Evolutionary conservation across 2,113 vertebrate genomes (phyloP).

Genomic region (Oryzias woworae): DNA sequence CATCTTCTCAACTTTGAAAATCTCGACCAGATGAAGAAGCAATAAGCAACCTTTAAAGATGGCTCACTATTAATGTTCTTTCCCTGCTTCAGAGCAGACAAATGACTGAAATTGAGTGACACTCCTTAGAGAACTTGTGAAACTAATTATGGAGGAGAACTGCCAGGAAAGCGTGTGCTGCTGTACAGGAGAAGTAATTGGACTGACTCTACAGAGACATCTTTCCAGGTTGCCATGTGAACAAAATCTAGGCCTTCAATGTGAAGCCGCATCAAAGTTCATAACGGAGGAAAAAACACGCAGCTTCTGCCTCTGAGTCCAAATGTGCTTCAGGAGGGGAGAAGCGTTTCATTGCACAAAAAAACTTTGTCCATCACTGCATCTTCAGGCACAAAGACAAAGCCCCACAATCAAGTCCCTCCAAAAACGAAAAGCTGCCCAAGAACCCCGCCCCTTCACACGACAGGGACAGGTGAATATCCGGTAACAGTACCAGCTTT

Average conservation of each 20-base stretch:
- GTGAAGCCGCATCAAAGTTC: constrained; percentile 23
- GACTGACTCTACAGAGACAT: constrained; percentile 36
- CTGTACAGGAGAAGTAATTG: constrained; percentile 49
- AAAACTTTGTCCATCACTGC: constrained; percentile 10
- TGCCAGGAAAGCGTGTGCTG: constrained; percentile 7
- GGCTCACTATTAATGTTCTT: constrained; percentile 6
- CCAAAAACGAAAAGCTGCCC: constrained; percentile 58
- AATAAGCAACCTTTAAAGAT: constrained; percentile 16
- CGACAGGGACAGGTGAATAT: constrained; percentile 20
- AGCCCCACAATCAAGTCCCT: constrained; percentile 9
- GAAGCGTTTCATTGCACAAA: constrained; percentile 22
- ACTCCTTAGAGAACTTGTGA: constrained; percentile 62
- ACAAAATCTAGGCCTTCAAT: constrained; percentile 42
- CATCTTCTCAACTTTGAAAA: constrained; percentile 12
- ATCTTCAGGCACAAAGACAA: constrained; percentile 24
- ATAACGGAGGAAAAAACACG: constrained; percentile 6
- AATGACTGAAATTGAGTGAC: constrained; percentile 50
- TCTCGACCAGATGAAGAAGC: constrained; percentile 7
- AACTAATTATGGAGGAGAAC: constrained; percentile 50
- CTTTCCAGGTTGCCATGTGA: constrained; percentile 15
- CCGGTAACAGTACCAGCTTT: constrained; percentile 43
- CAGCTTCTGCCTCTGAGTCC: constrained; percentile 21
- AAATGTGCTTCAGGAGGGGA: constrained; percentile 49
- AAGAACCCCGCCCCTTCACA: constrained; percentile 20
- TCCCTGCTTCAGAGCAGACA: constrained; percentile 23